Percentiles rank a stretch among this genome's conserved stretches.
These are phyloP conservation scores for Leucopsar rothschildi DNA, from an alignment of 2,113 vertebrate species.

Conservation along the genomic window DNA sequence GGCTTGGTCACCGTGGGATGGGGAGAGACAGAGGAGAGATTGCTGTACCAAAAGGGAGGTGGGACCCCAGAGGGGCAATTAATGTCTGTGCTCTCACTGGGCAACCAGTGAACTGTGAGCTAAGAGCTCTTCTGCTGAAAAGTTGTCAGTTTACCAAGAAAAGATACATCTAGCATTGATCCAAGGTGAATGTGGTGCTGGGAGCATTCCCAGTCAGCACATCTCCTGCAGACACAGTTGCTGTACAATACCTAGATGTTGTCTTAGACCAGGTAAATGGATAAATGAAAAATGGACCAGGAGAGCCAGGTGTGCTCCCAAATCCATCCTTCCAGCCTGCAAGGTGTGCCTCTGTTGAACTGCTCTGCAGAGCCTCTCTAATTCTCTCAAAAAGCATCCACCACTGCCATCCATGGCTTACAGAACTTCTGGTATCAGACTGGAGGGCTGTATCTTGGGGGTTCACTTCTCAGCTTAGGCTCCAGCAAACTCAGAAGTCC, in stretches of 20 bases:
- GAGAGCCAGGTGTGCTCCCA: neutral
- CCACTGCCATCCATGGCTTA: fast-evolving
- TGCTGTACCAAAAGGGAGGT: neutral
- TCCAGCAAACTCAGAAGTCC: neutral
- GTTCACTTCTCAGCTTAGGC: neutral
- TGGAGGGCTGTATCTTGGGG: neutral
- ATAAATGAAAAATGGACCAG: neutral
- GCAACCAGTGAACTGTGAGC: neutral
- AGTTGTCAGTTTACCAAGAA: neutral
- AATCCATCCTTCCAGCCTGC: neutral
- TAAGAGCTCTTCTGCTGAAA: neutral
- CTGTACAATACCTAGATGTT: neutral
- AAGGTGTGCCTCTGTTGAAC: neutral
- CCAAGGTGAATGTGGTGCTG: neutral
- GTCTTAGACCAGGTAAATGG: neutral
- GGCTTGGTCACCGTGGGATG: neutral
- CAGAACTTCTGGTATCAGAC: neutral
- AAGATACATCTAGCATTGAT: neutral
- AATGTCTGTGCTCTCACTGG: neutral
- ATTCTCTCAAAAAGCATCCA: neutral
- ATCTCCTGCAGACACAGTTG: neutral
- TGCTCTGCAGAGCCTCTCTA: neutral
- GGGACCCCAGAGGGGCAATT: neutral
- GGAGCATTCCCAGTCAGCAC: neutral
- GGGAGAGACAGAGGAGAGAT: neutral